Base-by-base conservation (phyloP, 2,113 vertebrate genomes). In the Myiozetetes cayanensis region DNA sequence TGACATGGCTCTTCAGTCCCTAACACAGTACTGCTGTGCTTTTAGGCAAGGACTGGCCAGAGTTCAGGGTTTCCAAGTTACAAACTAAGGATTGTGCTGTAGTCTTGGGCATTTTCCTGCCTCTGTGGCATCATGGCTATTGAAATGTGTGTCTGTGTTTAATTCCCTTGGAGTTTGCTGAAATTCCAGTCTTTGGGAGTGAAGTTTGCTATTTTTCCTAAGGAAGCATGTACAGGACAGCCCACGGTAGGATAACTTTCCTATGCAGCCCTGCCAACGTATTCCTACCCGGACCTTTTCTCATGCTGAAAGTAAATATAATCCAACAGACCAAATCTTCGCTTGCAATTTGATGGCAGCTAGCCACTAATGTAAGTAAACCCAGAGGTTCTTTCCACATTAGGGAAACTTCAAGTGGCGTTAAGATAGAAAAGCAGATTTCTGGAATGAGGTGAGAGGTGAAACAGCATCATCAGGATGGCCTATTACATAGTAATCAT, bases 281-380 rank as follows among this genome's bases (percentile, higher is more conserved):
- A 39, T 58, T 94, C 71, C 66, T 89, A 66, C 70, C 66, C 3
- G 0, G 41, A 58, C 46, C 52, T 89, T 71, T 93, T 83, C 85
- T 94, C 75, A 73, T n/a, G 63, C 77, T 4, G 0, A 63, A 83
- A 74, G 59, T 86, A 74, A 63, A 86, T 39, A 35, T 25, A 3
- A 4, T 80, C 62, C 81, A 86, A 74, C 33, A 66, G n/a, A 39
- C 58, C 75, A 91, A 96, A 87, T 58, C 53, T 74, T 79, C 39
- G n/a, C 44, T 87, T 74, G 76, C n/a, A 23, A 67, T 80, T 67
- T 63, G 59, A 35, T 90, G 93, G 85, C 63, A 91, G 74, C 53
- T 50, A 79, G 81, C 81, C 91, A 91, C 41, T 79, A 53, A 85
- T 89, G 87, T 87, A 94, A 53, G 62, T 85, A 79, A 95, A 87